Base-by-base conservation (phyloP, 2,797 vertebrate genomes). In the Zenarchopterus dispar region DNA sequence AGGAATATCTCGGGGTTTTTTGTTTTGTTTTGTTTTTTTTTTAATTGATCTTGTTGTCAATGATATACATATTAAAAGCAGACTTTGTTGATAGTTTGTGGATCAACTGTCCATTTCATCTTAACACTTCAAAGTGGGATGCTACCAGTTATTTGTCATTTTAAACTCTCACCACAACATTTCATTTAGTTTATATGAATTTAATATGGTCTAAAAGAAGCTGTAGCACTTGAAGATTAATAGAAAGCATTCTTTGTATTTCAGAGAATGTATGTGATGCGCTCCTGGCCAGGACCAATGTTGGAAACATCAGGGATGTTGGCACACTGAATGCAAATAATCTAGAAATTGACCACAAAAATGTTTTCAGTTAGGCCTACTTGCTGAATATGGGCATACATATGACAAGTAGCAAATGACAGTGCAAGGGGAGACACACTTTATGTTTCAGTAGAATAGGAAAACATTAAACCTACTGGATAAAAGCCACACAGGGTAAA, bases 371-470 rank as follows among this genome's bases (percentile, higher is more conserved):
- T 48, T 0, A 0, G 23, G n/a, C 18, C 21, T 33, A 28, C 16
- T 6, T 16, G 23, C 0, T 24, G 17, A 15, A 47, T 15, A 47
- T 23, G 15, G 48, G 51, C 24, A 24, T 4, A 6, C 26, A 10
- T 48, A 21, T 33, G 24, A 56, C 45, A 45, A 26, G 62, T 42
- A 60, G 17, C 26, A 56, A 31, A 39, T 21, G n/a, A 36, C 41
- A 6, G 7, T 0, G 1, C 4, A 23, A 47, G 8, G 44, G 28
- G 6, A 21, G 52, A 39, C 3, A 36, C 3, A 54, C 26, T 45
- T 33, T 46, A 24, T 44, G 19, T 43, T 61, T 55, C 24, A 65
- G 24, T 23, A 51, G 39, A 66, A 70, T 21, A 39, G 26, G 6
- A 28, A 50, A 46, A 60, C 17, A 43, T 10, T 47, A 23, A 18